Evolutionary conservation across 1,140 invertebrate genomes (phyloP), one percentile per base, ranked within the genome.

Genomic region (Globodera rostochiensis): DNA sequence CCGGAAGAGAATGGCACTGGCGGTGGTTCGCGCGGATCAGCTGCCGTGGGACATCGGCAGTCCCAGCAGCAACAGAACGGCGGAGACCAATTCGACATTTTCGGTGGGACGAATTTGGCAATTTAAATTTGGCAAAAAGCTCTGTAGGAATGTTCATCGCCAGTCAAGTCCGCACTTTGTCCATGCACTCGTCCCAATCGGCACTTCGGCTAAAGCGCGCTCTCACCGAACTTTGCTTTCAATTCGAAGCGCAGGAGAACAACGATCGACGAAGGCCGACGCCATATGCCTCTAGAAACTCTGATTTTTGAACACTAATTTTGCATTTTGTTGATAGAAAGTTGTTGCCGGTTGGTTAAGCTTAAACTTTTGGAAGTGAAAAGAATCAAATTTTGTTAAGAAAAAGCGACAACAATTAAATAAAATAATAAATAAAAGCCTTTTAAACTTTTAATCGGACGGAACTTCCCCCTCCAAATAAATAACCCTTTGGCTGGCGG

Each of bases 81-180:
- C 49, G 50, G 49, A 19, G 76, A 78, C 70, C 76, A 78, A 67
- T 78, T 78, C 47, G 76, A 78, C 70, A 50, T 78, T 78, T 78
- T 78, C 49, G 76, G 76, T 78, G 49, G 21, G 47, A 57, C 8
- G 15, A 11, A 64, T 77, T 7, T 77, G 36, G 9, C 67, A 11
- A 45, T 25, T 13, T 21, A 70, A 21, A 36, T 36, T 36, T 36
- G 36, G 36, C 36, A 36, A 53, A 53, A 53, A 53, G 15, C 53
- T 21, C 8, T 66, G 13, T 15, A 78, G 76, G 76, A 45, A 64
- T 78, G 76, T 78, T 78, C 70, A 78, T 78, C 66, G 76, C 76
- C 49, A 45, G 21, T 45, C 76, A 78, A 67, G 66, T 78, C 47
- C 66, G 76, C 50, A 66, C 64, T 45, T 78, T 78, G 70, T 50